phyloP scores from a whole-genome alignment of 2,888 invertebrate genomes.

The Limulus polyphemus region DNA sequence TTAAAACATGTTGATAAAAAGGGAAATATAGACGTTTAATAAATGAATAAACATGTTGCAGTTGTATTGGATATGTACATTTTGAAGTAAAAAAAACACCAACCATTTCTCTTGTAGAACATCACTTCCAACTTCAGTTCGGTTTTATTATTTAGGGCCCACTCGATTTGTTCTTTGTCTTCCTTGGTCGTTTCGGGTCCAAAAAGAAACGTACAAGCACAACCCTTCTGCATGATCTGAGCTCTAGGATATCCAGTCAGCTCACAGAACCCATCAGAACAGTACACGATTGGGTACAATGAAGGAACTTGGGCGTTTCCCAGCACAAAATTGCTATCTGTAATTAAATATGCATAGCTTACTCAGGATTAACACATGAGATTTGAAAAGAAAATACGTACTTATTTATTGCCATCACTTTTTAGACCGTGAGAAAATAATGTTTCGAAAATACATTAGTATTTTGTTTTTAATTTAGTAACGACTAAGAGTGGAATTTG shows the following conservation, averaged over 20 bases:
- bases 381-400: too few species aligned
- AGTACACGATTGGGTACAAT: constrained; percentile 84
- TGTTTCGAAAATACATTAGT: too few species aligned
- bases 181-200: constrained; percentile 81
- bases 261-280: constrained; percentile 92
- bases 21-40: too few species aligned
- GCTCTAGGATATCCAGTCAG: constrained; percentile 84
- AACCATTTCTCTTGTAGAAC: constrained; percentile 89
- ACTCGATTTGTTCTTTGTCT: constrained; percentile 75
- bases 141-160: constrained; percentile 72
- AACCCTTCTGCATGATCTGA: constrained; percentile 93
- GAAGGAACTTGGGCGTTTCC: constrained; percentile 85
- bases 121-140: constrained; percentile 88
- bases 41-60: too few species aligned
- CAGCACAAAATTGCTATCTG: constrained; percentile 93
- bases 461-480: too few species aligned
- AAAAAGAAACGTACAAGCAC: constrained; percentile 86
- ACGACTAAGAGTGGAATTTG: too few species aligned
- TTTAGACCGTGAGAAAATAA: too few species aligned
- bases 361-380: too few species aligned
- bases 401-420: too few species aligned
- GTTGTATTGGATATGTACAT: too few species aligned
- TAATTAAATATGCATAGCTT: constrained; percentile 20
- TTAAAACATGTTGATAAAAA: too few species aligned
- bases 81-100: too few species aligned